Base-by-base conservation (phyloP, 2,113 vertebrate species). In the Silurus meridionalis region DNA sequence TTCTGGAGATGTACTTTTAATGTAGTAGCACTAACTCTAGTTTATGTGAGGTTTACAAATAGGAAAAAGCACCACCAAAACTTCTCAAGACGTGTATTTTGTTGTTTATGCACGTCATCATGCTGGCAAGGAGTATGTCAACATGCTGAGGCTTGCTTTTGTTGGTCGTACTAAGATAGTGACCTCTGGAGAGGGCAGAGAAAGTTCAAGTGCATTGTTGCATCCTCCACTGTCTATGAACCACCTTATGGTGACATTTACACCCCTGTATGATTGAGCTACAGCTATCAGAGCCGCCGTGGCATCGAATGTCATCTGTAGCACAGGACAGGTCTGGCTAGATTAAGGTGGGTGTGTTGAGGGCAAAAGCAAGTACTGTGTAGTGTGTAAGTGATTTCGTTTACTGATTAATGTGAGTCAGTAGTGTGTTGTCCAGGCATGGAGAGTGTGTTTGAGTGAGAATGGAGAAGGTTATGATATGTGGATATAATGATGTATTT, bases 201-300 rank as follows among this genome's bases (percentile, higher is more conserved):
- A 88, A 85, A 89, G 83, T 83, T 89, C 88, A 89, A 87, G 80
- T 82, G 57, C 72, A 15, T 25, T 58, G 67, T 64, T 11, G 8
- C 71, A 63, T 72, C 50, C 63, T 87, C 80, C 69, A 57, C 60
- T 80, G 74, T 82, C 85, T 81, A 83, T 57, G 50, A 53, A 55
- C 69, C 66, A 67, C 61, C 53, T 83, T 75, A 72, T 85, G 78
- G 50, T 78, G 86, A 90, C 87, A 86, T 89, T 88, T 90, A 84
- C 66, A 11, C 83, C 55, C 72, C 52, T 21, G 71, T 88, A 80
- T 88, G 86, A 84, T 84, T 81, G 75, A 85, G 50, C 83, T 67
- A 77, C 58, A 60, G n/a, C 48, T 57, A 85, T 66, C 71, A 55
- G 72, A 57, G 52, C 37, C n/a, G 46, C 63, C 52, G 11, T 72